Percentiles rank a stretch among this genome's conserved stretches.
Evolutionary conservation across 2,113 vertebrate genomes (phyloP).

Genomic region (Caranx ignobilis): DNA sequence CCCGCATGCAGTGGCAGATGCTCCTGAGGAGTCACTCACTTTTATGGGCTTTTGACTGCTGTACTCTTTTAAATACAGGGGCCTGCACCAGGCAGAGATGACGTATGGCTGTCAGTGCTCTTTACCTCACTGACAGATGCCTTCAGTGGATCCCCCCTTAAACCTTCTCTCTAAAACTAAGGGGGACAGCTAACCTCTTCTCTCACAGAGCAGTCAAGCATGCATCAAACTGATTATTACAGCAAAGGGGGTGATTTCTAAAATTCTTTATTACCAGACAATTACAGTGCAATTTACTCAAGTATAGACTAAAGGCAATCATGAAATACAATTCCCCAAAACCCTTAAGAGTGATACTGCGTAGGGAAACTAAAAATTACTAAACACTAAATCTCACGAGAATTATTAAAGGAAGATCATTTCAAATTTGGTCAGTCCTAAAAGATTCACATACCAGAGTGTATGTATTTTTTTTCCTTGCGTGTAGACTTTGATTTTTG

Average conservation of each 20-base stretch:
- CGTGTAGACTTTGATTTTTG: not conserved
- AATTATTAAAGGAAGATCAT: not conserved
- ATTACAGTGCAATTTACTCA: slow-evolving; percentile 69
- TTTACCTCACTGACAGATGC: slow-evolving; percentile 78
- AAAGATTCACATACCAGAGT: not conserved
- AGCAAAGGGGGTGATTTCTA: slow-evolving; percentile 56
- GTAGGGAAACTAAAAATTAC: not conserved
- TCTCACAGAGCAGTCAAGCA: slow-evolving; percentile 61
- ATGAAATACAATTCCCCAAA: slow-evolving; percentile 50
- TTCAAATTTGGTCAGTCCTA: slow-evolving; percentile 1
- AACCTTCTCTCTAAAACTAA: slow-evolving; percentile 71
- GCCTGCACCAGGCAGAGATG: slow-evolving; percentile 77
- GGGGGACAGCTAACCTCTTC: slow-evolving; percentile 81
- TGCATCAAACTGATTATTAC: slow-evolving; percentile 74
- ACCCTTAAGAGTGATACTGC: slow-evolving; percentile 8
- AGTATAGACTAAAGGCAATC: slow-evolving; percentile 63
- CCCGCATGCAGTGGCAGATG: slow-evolving; percentile 87
- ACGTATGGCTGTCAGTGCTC: slow-evolving; percentile 78
- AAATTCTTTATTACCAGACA: slow-evolving; percentile 60
- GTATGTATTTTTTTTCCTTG: not conserved
- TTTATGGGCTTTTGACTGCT: slow-evolving; percentile 85
- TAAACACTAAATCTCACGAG: slow-evolving; percentile 11
- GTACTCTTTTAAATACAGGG: slow-evolving; percentile 80
- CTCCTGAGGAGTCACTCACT: slow-evolving; percentile 87
- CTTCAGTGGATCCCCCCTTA: slow-evolving; percentile 73